Percentiles rank a stretch among this genome's conserved stretches.
phyloP scores from a whole-genome alignment of 2,113 vertebrate species.

The Camelus bactrianus region DNA sequence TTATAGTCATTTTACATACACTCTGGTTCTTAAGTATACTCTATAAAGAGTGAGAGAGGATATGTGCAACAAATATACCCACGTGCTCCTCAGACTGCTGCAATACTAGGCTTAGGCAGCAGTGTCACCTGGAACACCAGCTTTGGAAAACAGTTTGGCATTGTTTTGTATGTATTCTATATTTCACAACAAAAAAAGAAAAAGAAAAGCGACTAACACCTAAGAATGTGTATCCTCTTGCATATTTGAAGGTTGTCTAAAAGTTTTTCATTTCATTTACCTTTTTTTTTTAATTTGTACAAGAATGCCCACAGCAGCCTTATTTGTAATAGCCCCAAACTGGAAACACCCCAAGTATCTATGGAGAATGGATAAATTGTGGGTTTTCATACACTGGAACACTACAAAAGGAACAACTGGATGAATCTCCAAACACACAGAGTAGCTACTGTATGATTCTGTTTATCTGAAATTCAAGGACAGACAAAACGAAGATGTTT shows the following conservation, averaged over 20 bases:
- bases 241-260: not conserved
- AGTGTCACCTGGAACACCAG: not conserved
- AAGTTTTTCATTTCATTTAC: not conserved
- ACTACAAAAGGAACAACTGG: not conserved
- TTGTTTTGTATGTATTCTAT: not conserved
- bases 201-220: not conserved
- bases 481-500: not conserved
- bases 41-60: not conserved
- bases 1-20: no score
- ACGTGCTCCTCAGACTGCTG: not conserved
- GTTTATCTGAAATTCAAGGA: not conserved
- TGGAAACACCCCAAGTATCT: conserved; percentile 31
- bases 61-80: not conserved
- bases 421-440: not conserved
- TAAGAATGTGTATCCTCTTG: not conserved
- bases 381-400: not conserved
- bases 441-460: not conserved
- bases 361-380: not conserved
- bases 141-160: not conserved
- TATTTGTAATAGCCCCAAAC: not conserved
- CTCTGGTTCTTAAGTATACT: not conserved
- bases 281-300: not conserved
- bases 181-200: conserved; percentile 17
- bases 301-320: not conserved
- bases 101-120: not conserved